These are phyloP conservation scores for Laterallus jamaicensis DNA, from an alignment of 2,113 vertebrate genomes.

Conservation along the genomic window DNA sequence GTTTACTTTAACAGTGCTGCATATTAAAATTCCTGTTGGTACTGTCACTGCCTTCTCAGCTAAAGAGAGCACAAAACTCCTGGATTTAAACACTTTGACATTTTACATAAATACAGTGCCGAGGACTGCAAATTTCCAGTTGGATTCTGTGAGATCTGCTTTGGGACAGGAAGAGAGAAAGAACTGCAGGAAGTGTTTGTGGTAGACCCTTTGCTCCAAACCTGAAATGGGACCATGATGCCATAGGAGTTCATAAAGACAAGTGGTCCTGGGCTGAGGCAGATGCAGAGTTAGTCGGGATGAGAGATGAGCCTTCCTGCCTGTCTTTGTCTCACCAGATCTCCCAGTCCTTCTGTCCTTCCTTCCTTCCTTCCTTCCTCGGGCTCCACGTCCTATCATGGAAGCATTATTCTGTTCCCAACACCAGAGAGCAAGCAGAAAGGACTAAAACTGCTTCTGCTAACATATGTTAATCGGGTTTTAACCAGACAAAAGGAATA, in stretches of 20 bases:
- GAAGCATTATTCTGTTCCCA: not conserved
- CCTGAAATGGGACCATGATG: not conserved
- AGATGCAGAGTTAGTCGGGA: not conserved
- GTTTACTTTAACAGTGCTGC: slow-evolving; percentile 20
- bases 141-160: slow-evolving; percentile 2
- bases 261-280: not conserved
- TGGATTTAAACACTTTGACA: slow-evolving; percentile 25
- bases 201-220: not conserved
- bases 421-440: fast-evolving
- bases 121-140: slow-evolving; percentile 21
- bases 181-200: not conserved
- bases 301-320: not conserved
- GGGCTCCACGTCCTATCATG: fast-evolving
- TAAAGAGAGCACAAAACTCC: not conserved
- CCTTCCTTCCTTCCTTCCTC: not conserved
- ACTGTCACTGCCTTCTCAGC: not conserved
- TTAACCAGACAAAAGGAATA: not conserved
- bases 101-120: slow-evolving; percentile 12
- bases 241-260: not conserved
- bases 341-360: not conserved
- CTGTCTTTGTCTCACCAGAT: not conserved
- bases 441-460: not conserved
- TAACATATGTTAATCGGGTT: not conserved
- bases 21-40: slow-evolving; percentile 49
- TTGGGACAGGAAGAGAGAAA: not conserved